Evolutionary conservation across 2,888 invertebrate species (phyloP), one percentile per base, ranked within the genome.

Genomic region (Trachelus iudaicus): DNA sequence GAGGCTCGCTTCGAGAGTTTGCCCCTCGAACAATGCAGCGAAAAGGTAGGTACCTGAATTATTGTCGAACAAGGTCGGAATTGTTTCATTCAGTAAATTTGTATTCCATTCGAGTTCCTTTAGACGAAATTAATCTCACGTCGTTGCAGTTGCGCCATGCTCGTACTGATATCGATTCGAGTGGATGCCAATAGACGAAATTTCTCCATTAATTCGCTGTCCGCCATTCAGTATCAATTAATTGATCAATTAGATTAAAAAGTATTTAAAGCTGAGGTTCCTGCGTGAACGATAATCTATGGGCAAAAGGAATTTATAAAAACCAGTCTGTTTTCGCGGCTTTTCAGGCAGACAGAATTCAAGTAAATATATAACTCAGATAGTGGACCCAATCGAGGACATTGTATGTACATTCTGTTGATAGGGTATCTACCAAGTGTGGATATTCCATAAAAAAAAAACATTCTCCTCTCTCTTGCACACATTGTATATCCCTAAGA

Each of bases 81-180:
- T 79, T 79, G 76, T 79, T 79, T 79, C 76, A 73, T 76, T 79
- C 69, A 68, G 40, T 69, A 37, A 73, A 79, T 74, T 79, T 76
- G 73, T 76, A 74, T 79, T 37, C 73, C 76, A 69, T 76, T 76
- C 56, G 78, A 78, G 75, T 78, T 78, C 73, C 75, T 78, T 68
- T 35, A 15, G n/a, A n/a, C 30, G 69, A 75, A 78, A 78, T 78
- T 78, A 78, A 75, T 76, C 73, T 75, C 35, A 68, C 75, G 75
- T 15, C 73, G 69, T 15, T 33, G 69, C 69, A 12, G 11, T 23
- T 56, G 56, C 56, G 56, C 9, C 56, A 9, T 56, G 56, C 9
- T 56, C 2, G 56, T 6, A 23, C 23, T 9, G 9, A 9, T 56
- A 56, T 56, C 23, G 23, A 56, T 40, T 15, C 40, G 15, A 40